Conservation (phyloP, 2,113 vertebrate species). For the Chloebia gouldiae region DNA sequence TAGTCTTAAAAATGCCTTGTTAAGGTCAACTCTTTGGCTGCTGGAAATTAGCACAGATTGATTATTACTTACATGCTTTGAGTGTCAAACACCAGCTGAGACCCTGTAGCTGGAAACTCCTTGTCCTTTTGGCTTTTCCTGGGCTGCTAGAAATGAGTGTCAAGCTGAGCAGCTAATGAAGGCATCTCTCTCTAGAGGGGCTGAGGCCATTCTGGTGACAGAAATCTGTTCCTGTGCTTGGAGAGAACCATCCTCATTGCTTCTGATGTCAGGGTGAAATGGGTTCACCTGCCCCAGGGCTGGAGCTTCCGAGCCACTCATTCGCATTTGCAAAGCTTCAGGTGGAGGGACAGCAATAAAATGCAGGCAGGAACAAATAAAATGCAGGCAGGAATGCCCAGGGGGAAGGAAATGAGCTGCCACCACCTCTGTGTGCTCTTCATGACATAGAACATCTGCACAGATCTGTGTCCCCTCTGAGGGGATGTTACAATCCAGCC, state of each 20-base stretch:
- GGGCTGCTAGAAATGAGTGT: neutral
- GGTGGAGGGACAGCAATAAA: neutral
- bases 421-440: neutral
- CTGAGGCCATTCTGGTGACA: neutral
- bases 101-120: neutral
- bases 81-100: neutral
- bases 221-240: neutral
- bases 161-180: conserved; percentile 1
- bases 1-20: neutral
- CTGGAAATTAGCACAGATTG: neutral
- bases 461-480: neutral
- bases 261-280: neutral
- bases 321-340: neutral
- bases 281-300: neutral
- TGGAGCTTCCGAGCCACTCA: neutral
- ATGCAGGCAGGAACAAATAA: neutral
- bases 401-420: neutral
- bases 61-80: neutral
- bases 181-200: neutral
- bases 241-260: neutral
- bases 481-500: neutral
- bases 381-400: neutral
- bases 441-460: neutral
- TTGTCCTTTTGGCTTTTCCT: neutral
- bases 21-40: neutral